Percentiles rank a stretch among this genome's conserved stretches.
Evolutionary conservation across 2,888 invertebrate genomes (phyloP).

Genomic region (Rhimphoctona megacephalus): DNA sequence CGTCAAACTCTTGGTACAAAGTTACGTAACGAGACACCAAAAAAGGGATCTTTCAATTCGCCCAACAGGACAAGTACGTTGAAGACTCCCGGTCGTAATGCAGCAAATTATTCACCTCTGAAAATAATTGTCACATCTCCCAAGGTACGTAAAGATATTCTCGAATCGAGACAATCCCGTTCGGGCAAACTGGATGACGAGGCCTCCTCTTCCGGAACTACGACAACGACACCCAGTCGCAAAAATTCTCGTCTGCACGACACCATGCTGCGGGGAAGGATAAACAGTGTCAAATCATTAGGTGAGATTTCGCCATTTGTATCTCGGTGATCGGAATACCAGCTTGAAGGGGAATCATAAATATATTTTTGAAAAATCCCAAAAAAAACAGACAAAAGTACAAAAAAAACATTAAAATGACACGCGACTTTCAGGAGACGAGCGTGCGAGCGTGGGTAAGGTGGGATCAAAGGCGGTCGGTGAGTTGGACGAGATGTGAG

Average conservation of each 20-base stretch:
- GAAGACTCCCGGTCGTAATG: conserved; percentile 74
- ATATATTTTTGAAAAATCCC: conserved; percentile 5
- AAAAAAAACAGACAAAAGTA: conserved; percentile 22
- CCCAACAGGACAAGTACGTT: conserved; percentile 71
- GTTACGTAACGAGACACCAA: background rate
- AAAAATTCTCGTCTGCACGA: conserved; percentile 65
- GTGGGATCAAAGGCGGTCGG: conserved; percentile 53
- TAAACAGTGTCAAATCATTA: conserved; percentile 44
- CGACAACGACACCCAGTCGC: conserved; percentile 66
- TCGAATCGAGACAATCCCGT: conserved; percentile 47
- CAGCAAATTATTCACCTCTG: conserved; percentile 80
- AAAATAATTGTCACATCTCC: conserved; percentile 80
- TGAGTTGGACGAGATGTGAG: conserved; percentile 70
- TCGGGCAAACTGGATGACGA: conserved; percentile 44
- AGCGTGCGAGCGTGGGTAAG: conserved; percentile 25
- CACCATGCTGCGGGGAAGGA: conserved; percentile 67
- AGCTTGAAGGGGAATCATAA: conserved; percentile 1
- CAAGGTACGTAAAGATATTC: conserved; percentile 70
- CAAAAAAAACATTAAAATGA: conserved; percentile 33
- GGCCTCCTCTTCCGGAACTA: conserved; percentile 6
- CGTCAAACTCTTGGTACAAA: conserved; percentile 55
- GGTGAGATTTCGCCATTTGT: conserved; percentile 66
- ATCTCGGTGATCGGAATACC: conserved; percentile 42
- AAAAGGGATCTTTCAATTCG: conserved; percentile 70
- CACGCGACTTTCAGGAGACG: conserved; percentile 61